Percentiles rank a stretch among this genome's conserved stretches.
These are phyloP conservation scores for Tamias sibiricus DNA, from an alignment of 2,113 vertebrate species.

Conservation along the genomic window DNA sequence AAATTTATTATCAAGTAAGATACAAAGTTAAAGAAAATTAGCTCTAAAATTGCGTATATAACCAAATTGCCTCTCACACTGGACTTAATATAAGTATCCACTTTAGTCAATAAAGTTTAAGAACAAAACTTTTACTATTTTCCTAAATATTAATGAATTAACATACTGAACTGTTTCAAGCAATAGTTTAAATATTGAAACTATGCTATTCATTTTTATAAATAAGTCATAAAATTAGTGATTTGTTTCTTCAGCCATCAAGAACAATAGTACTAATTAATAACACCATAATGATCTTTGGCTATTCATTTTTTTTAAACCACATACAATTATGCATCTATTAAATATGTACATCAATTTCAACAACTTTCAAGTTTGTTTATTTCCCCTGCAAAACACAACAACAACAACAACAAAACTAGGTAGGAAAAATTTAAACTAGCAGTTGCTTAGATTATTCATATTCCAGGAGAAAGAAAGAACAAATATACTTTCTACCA, in stretches of 20 bases:
- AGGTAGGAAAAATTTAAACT: conserved; percentile 31
- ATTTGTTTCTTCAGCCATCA: background rate
- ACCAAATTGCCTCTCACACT: background rate
- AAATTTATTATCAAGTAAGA: conserved; percentile 45
- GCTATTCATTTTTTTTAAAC: conserved; percentile 3
- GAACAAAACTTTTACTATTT: background rate
- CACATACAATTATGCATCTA: background rate
- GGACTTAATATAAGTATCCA: background rate
- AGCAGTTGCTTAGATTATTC: background rate
- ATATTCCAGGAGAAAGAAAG: background rate
- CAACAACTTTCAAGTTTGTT: background rate
- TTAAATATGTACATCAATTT: background rate
- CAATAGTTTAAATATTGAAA: background rate
- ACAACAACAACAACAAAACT: background rate
- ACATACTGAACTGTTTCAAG: background rate
- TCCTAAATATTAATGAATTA: background rate
- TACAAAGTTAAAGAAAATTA: background rate
- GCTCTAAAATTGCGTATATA: background rate
- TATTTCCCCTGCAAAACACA: conserved; percentile 19
- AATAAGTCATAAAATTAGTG: background rate
- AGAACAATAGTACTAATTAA: background rate
- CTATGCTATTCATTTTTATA: background rate
- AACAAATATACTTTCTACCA: background rate
- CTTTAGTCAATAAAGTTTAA: background rate
- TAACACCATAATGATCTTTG: background rate